Percentiles rank a stretch among this genome's conserved stretches.
Conservation (phyloP, 2,113 vertebrate species). For the Rhynchomys soricoides region DNA sequence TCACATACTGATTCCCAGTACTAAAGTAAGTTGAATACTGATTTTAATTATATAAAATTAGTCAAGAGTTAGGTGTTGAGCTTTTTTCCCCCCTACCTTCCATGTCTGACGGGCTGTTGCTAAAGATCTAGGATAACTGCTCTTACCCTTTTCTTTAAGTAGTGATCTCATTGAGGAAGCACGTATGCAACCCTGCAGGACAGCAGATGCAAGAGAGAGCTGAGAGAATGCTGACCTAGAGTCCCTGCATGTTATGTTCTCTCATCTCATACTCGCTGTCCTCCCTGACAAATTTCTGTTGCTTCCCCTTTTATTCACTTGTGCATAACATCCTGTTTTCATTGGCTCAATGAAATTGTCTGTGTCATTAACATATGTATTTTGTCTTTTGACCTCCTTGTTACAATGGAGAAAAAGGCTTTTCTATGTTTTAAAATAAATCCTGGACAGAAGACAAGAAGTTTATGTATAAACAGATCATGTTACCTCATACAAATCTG, state of each 20-base stretch:
- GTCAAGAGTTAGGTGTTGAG: not conserved
- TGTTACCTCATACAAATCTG: constrained; percentile 25
- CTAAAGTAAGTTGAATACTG: not conserved
- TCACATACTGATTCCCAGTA: not conserved
- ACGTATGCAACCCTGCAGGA: not conserved
- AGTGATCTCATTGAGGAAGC: not conserved
- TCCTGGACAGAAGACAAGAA: not conserved
- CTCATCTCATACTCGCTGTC: not conserved
- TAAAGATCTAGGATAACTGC: not conserved
- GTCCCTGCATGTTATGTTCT: not conserved
- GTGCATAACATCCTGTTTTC: not conserved
- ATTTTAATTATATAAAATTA: not conserved
- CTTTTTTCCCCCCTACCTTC: not conserved
- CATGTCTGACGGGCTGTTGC: not conserved
- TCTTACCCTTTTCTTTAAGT: not conserved
- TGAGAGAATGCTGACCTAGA: not conserved
- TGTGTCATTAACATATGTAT: not conserved
- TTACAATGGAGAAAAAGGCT: constrained; percentile 12
- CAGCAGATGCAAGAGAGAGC: not conserved
- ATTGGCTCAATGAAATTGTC: not conserved
- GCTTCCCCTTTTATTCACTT: not conserved
- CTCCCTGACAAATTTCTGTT: not conserved
- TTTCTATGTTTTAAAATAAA: constrained; percentile 20
- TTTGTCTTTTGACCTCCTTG: not conserved
- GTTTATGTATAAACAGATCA: constrained; percentile 15